A percentile compares a stretch with the other conserved stretches of the same genome.
phyloP scores from a whole-genome alignment of 2,888 invertebrate species.

The Drosophila histrio region DNA sequence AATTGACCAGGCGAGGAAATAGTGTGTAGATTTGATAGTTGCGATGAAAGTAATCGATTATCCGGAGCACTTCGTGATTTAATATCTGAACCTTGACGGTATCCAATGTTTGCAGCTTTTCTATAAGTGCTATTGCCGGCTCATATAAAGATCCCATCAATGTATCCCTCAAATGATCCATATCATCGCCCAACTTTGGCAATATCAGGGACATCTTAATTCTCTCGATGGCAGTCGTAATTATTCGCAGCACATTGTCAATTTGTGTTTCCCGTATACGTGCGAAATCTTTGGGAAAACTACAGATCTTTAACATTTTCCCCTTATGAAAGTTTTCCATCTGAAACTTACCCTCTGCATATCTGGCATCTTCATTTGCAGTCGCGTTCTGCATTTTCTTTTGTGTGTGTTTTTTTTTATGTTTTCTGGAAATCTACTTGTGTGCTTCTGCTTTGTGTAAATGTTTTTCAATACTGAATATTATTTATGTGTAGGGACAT shows the following conservation, averaged over 20 bases:
- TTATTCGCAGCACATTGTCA: slow-evolving; percentile 45
- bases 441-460: slow-evolving; percentile 2
- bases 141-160: slow-evolving; percentile 30
- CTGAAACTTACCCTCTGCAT: slow-evolving; percentile 24
- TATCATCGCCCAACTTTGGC: slow-evolving; percentile 45
- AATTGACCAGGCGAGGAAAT: slow-evolving; percentile 44
- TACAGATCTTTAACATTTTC: background rate
- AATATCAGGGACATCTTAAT: slow-evolving; percentile 57
- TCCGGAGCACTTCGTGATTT: slow-evolving; percentile 34
- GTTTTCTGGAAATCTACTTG: background rate
- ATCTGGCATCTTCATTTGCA: slow-evolving; percentile 1
- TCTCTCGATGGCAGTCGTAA: slow-evolving; percentile 23
- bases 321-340: background rate
- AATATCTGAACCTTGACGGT: slow-evolving; percentile 22
- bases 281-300: slow-evolving; percentile 19
- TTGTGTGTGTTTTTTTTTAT: background rate
- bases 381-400: slow-evolving; percentile 10
- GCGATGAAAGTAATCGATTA: slow-evolving; percentile 53
- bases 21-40: slow-evolving; percentile 31
- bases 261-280: slow-evolving; percentile 42
- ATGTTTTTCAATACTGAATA: slow-evolving; percentile 14
- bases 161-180: background rate
- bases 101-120: slow-evolving; percentile 27
- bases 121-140: slow-evolving; percentile 33
- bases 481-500: slow-evolving; percentile 3